phyloP scores from a whole-genome alignment of 1,140 invertebrate species.

The Metopolophium dirhodum region DNA sequence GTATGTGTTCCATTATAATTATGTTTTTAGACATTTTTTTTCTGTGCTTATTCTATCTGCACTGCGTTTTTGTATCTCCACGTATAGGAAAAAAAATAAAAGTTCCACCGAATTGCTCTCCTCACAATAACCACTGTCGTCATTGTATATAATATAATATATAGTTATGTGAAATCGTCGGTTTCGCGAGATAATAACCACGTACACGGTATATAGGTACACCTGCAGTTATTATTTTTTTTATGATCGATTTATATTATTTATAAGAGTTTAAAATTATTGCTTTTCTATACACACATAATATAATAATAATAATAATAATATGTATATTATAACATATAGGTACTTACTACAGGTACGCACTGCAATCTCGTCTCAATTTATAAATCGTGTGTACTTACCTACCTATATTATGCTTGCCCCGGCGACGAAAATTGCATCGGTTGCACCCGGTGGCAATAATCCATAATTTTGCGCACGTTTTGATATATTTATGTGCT shows the following conservation, averaged over 20 bases:
- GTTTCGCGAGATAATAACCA: background rate
- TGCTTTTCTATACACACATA: background rate
- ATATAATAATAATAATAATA: background rate
- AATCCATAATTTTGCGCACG: background rate
- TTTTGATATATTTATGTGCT: constrained; percentile 27
- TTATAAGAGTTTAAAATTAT: constrained; percentile 7
- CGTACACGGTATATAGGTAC: background rate
- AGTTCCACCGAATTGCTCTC: background rate
- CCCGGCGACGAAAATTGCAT: background rate
- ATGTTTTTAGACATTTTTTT: background rate
- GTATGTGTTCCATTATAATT: background rate
- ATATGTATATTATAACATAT: background rate
- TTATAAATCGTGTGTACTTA: background rate
- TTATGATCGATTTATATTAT: background rate
- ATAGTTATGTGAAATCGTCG: background rate
- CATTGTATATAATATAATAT: background rate
- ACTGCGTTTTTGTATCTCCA: background rate
- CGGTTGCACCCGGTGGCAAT: background rate
- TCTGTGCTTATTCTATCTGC: background rate
- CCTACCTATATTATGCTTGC: background rate
- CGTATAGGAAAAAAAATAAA: background rate
- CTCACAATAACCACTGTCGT: background rate
- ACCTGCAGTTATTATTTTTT: constrained; percentile 3
- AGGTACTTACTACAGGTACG: background rate
- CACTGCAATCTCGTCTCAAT: background rate